A percentile compares a stretch with the other conserved stretches of the same genome.
These are phyloP conservation scores for Antedon mediterranea DNA, from an alignment of 53 echinoderm and acorn worm genomes.

Conservation along the genomic window DNA sequence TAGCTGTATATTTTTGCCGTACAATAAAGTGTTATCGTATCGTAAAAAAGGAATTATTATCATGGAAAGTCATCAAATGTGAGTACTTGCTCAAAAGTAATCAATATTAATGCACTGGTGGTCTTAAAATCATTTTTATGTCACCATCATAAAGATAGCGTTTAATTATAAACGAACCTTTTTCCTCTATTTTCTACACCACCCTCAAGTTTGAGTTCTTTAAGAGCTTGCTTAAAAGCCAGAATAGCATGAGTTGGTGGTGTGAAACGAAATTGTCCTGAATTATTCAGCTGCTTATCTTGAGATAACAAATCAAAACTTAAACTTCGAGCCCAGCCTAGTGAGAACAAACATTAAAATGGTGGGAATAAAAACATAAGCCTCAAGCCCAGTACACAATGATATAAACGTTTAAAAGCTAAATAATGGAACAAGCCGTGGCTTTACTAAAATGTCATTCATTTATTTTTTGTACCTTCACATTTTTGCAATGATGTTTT, in stretches of 20 bases:
- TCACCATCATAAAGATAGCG: no score
- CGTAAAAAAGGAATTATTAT: no score
- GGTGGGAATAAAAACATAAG: background rate
- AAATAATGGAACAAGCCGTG: no score
- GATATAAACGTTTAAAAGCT: no score
- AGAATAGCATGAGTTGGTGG: slow-evolving; percentile 79
- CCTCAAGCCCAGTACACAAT: no score
- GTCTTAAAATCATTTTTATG: no score
- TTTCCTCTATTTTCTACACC: slow-evolving; percentile 34
- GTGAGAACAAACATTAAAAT: background rate
- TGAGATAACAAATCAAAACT: slow-evolving; percentile 62
- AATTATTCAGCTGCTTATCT: slow-evolving; percentile 47
- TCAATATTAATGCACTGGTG: no score
- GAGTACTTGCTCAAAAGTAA: no score
- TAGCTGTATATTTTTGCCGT: no score
- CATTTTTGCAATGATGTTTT: slow-evolving; percentile 34
- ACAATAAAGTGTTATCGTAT: no score
- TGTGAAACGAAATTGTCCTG: slow-evolving; percentile 71
- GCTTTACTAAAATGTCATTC: no score
- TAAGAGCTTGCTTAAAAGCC: slow-evolving; percentile 64
- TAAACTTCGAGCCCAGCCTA: slow-evolving; percentile 64
- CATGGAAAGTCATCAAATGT: background rate
- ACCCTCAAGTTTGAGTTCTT: slow-evolving; percentile 52
- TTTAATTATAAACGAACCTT: slow-evolving; percentile 23
- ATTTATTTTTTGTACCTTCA: slow-evolving; percentile 37